phyloP scores from a whole-genome alignment of 2,888 invertebrate genomes.

The Metopia argyrocephala region DNA sequence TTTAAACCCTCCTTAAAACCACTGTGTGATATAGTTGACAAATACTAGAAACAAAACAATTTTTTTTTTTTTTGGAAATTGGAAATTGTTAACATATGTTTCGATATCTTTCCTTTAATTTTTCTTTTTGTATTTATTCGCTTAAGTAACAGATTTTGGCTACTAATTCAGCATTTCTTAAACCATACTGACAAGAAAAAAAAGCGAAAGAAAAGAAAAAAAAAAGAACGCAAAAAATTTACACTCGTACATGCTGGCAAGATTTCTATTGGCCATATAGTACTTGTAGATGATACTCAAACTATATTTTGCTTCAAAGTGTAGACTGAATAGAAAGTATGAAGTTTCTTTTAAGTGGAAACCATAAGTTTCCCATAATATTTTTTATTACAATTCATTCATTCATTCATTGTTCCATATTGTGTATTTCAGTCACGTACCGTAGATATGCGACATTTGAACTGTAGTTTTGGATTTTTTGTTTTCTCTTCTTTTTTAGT shows the following conservation, averaged over 20 bases:
- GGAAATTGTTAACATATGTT: constrained; percentile 54
- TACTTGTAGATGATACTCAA: not conserved
- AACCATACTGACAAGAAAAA: constrained; percentile 19
- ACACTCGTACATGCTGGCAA: constrained; percentile 18
- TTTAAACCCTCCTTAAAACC: not conserved
- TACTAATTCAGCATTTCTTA: constrained; percentile 60
- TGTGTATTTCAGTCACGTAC: constrained; percentile 60
- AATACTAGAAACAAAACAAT: constrained; percentile 1
- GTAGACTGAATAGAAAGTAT: constrained; percentile 1
- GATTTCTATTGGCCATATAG: constrained; percentile 59
- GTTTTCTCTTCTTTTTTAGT: not conserved
- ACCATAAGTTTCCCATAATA: constrained; percentile 54
- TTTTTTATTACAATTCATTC: constrained; percentile 5
- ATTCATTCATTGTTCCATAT: constrained; percentile 31
- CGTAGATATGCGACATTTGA: constrained; percentile 60
- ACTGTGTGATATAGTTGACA: not conserved
- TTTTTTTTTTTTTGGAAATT: too few relatives aligned
- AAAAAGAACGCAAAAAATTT: constrained; percentile 22
- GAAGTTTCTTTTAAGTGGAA: constrained; percentile 44
- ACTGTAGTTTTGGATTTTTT: constrained; percentile 45
- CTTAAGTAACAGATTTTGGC: constrained; percentile 50
- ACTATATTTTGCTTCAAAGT: constrained; percentile 16
- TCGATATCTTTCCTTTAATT: constrained; percentile 9
- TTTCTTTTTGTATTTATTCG: not conserved
- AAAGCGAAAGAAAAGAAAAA: not conserved